Evolutionary conservation across 2,797 vertebrate genomes (phyloP).

Genomic region (Philypnodon macrostomus): DNA sequence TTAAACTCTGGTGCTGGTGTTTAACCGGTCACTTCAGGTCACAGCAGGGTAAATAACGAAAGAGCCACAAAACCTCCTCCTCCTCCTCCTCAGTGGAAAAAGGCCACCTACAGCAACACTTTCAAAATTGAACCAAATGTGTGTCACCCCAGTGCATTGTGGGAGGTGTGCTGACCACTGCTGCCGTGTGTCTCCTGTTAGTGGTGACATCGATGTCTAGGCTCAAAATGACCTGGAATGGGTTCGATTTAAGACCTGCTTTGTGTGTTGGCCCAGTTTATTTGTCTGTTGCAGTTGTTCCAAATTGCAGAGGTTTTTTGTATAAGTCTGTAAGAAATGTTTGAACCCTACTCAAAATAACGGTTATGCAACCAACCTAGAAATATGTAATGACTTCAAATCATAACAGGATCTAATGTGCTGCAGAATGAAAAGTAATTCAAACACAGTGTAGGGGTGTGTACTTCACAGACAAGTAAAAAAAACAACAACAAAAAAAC

Average conservation of each 20-base stretch:
- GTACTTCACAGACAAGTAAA: too few species aligned
- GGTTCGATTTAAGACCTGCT: background rate
- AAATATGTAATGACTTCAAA: too few species aligned
- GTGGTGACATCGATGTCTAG: background rate
- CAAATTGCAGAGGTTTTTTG: background rate
- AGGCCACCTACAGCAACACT: background rate
- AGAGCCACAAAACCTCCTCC: slow-evolving; percentile 2
- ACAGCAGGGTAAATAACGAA: slow-evolving; percentile 26
- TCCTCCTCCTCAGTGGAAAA: background rate
- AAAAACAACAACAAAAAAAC: too few species aligned
- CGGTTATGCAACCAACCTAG: too few species aligned
- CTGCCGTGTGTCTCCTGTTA: background rate
- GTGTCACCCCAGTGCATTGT: slow-evolving; percentile 2
- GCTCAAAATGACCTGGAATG: background rate
- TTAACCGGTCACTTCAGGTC: slow-evolving; percentile 26
- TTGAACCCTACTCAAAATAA: too few species aligned
- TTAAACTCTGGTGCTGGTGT: too few species aligned
- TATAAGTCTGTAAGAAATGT: too few species aligned
- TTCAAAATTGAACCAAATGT: background rate
- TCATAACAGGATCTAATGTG: too few species aligned
- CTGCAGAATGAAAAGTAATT: too few species aligned
- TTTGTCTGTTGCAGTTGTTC: background rate
- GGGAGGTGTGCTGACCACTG: too few species aligned
- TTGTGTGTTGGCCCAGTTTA: background rate
- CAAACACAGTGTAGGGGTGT: too few species aligned